Conservation (phyloP, 2,888 invertebrate species). For the Uloborus plumipes region DNA sequence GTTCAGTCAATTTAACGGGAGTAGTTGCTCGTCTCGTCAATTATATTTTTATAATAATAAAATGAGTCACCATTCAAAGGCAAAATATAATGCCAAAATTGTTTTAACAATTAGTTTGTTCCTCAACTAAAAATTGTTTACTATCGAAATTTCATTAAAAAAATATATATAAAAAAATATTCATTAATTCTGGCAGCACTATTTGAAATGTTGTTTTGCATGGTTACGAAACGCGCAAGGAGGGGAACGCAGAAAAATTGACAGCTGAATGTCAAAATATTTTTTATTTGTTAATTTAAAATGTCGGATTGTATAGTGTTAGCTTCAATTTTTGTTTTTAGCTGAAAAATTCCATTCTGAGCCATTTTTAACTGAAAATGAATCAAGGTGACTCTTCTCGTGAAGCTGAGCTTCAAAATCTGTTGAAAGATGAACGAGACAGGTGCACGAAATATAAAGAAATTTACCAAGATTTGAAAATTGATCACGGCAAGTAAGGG, state of each 20-base stretch:
- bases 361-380: conserved; percentile 24
- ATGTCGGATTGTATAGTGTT: background rate
- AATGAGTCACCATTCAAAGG: too few species aligned
- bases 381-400: conserved; percentile 9
- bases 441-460: conserved; percentile 42
- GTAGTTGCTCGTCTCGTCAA: too few species aligned
- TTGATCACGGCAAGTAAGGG: conserved; percentile 49
- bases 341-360: background rate
- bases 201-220: background rate
- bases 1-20: too few species aligned
- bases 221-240: too few species aligned
- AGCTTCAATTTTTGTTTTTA: background rate
- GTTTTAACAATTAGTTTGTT: background rate
- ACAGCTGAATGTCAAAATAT: background rate
- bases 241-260: too few species aligned
- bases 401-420: conserved; percentile 35
- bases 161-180: background rate
- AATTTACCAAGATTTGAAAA: conserved; percentile 49
- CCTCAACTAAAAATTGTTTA: background rate
- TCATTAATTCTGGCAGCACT: background rate
- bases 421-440: conserved; percentile 46
- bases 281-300: background rate
- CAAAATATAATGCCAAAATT: background rate
- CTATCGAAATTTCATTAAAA: background rate
- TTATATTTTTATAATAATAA: too few species aligned